A percentile compares a stretch with the other conserved stretches of the same genome.
Conservation (phyloP, 1,140 invertebrate genomes). For the Bombus superbus region DNA sequence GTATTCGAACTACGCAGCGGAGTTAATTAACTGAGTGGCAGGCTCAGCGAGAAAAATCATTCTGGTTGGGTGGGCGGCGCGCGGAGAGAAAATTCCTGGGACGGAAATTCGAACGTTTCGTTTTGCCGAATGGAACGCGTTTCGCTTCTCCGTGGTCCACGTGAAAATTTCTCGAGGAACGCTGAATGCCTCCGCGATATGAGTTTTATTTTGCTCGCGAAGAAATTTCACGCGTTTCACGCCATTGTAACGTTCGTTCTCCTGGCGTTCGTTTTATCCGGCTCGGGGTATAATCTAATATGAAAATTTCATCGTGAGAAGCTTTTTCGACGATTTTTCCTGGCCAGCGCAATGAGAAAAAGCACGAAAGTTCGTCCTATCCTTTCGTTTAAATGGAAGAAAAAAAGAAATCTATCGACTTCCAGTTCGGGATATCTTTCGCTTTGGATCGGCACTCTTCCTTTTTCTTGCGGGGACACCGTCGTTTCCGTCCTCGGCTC, state of each 20-base stretch:
- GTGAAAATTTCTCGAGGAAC: not conserved
- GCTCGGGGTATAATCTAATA: not conserved
- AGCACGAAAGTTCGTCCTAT: not conserved
- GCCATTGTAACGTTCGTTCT: not conserved
- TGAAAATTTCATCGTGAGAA: not conserved
- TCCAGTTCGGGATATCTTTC: not conserved
- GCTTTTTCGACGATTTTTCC: not conserved
- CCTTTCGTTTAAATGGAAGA: not conserved
- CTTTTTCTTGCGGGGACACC: not conserved
- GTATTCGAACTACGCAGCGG: constrained; percentile 23
- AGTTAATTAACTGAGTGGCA: constrained; percentile 38
- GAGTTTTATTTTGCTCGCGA: not conserved
- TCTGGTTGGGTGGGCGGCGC: too few species aligned
- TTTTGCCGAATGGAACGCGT: not conserved
- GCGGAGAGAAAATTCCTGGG: not conserved
- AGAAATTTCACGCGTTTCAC: not conserved
- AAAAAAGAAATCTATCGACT: not conserved
- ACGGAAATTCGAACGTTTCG: constrained; percentile 11
- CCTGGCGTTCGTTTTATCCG: not conserved
- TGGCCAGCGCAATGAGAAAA: not conserved
- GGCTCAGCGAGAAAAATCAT: constrained; percentile 28
- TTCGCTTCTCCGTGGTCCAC: not conserved
- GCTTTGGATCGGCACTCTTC: not conserved
- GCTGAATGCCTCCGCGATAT: not conserved
- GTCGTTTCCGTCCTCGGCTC: constrained; percentile 19